Percentiles rank a stretch among this genome's conserved stretches.
Conservation (phyloP, 2,888 invertebrate genomes). For the Pristionchus entomophagus region DNA sequence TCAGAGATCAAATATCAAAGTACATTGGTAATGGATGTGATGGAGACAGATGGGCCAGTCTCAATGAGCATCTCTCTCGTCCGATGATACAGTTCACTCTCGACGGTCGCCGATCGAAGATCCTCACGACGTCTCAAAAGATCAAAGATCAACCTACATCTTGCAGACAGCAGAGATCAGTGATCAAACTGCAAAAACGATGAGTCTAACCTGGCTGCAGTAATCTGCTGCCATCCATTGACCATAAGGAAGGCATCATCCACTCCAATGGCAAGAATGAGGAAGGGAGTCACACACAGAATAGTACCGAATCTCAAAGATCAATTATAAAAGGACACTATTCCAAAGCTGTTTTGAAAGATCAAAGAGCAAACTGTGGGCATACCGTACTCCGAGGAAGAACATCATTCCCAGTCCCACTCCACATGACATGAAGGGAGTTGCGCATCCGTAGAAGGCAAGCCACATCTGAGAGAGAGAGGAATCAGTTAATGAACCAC, state of each 20-base stretch:
- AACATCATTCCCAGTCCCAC: conserved; percentile 66
- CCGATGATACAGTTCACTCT: conserved; percentile 55
- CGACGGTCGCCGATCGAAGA: not conserved
- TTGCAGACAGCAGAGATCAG: not conserved
- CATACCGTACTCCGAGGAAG: conserved; percentile 65
- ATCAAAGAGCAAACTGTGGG: not conserved
- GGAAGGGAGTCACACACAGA: conserved; percentile 72
- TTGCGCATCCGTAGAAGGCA: conserved; percentile 70
- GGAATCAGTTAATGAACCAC: not conserved
- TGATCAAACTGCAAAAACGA: not conserved
- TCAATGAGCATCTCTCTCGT: conserved; percentile 65
- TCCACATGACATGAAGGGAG: conserved; percentile 74
- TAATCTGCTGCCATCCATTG: conserved; percentile 72
- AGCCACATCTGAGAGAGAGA: conserved; percentile 61
- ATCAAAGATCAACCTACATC: not conserved
- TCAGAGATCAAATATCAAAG: not conserved
- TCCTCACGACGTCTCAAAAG: conserved; percentile 22
- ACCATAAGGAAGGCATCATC: conserved; percentile 74
- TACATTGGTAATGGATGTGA: conserved; percentile 73
- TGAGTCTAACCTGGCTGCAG: conserved; percentile 51
- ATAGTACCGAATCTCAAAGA: conserved; percentile 71
- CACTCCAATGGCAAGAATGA: conserved; percentile 73
- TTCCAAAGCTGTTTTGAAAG: not conserved
- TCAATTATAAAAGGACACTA: not conserved
- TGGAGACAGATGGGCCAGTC: conserved; percentile 68